Conservation (phyloP, 2,113 vertebrate species). For the Thermophis baileyi region DNA sequence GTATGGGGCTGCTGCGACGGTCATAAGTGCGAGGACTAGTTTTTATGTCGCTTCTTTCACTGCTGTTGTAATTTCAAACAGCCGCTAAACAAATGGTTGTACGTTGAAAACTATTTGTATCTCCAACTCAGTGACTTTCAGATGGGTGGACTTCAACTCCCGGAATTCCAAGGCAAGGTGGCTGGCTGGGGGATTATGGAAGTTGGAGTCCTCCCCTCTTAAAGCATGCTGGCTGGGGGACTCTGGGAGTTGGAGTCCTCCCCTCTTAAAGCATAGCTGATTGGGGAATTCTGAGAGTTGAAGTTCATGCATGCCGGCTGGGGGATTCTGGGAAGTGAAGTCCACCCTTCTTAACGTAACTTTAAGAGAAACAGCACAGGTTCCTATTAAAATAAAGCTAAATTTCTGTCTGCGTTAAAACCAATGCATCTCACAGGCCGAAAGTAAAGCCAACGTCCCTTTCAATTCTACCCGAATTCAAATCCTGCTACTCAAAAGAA, state of each 20-base stretch:
- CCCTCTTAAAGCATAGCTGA: no score
- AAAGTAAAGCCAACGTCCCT: background rate
- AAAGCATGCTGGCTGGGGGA: no score
- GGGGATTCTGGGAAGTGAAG: no score
- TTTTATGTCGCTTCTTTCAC: background rate
- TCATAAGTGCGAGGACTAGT: background rate
- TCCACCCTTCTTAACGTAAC: background rate
- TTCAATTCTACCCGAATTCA: background rate
- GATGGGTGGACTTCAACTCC: background rate
- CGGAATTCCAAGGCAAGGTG: background rate
- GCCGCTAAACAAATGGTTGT: background rate
- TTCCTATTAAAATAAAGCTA: background rate
- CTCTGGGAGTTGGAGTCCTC: background rate
- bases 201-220: no score
- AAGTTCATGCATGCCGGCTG: no score
- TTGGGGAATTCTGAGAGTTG: no score
- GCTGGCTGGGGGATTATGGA: background rate
- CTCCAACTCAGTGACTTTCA: background rate
- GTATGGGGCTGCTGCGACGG: background rate
- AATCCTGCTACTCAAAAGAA: background rate
- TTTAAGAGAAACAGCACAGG: background rate
- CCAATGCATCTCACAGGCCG: background rate
- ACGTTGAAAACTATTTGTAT: background rate
- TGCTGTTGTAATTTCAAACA: background rate
- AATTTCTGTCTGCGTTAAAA: background rate